Percentiles rank a stretch among this genome's conserved stretches.
phyloP scores from a whole-genome alignment of 2,113 vertebrate genomes.

The Galemys pyrenaicus region DNA sequence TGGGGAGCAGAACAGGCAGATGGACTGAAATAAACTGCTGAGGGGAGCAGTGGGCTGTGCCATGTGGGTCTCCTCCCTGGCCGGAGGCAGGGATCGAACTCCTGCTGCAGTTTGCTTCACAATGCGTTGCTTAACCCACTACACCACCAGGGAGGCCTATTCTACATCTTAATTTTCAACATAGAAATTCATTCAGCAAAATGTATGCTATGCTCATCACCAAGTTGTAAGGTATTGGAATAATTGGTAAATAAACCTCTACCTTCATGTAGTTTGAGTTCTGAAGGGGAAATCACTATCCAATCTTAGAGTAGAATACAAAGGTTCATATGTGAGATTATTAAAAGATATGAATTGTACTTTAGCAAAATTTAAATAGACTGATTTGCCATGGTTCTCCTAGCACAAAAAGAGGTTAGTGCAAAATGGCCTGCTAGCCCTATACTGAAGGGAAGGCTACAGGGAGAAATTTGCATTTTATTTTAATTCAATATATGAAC shows the following conservation, averaged over 20 bases:
- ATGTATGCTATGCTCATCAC: neutral
- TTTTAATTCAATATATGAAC: conserved; percentile 4
- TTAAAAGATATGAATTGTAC: neutral
- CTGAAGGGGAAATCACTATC: neutral
- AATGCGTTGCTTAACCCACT: too few relatives aligned
- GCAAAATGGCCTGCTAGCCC: neutral
- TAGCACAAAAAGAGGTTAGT: neutral
- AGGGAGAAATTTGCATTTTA: neutral
- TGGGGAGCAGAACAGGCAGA: too few relatives aligned
- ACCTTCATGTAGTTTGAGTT: neutral
- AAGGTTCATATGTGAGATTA: neutral
- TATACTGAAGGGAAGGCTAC: neutral
- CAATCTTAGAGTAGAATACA: neutral
- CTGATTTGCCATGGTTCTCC: neutral
- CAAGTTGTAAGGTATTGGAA: neutral
- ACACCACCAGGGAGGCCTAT: too few relatives aligned
- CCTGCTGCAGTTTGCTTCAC: too few relatives aligned
- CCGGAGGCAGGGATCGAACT: too few relatives aligned
- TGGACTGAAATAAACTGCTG: too few relatives aligned
- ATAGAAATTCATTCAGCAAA: neutral
- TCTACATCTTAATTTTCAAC: neutral
- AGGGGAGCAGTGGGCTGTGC: too few relatives aligned
- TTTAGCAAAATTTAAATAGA: neutral
- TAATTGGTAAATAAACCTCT: neutral
- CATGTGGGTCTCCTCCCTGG: too few relatives aligned